These are phyloP conservation scores for Odocoileus hemionus DNA, from an alignment of 2,113 vertebrate genomes.

Conservation along the genomic window DNA sequence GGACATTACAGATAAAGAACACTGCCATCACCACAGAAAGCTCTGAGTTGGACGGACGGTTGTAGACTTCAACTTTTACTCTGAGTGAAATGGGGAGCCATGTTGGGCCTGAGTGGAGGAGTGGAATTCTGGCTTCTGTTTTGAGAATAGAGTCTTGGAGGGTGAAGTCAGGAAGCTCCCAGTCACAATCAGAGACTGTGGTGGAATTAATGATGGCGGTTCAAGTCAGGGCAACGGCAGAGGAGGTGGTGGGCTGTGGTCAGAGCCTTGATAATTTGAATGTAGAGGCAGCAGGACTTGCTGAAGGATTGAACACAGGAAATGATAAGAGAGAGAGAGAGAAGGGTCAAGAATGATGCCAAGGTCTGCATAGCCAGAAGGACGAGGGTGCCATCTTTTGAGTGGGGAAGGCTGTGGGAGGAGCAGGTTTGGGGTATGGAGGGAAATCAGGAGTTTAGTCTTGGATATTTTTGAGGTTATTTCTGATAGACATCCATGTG, in stretches of 20 bases:
- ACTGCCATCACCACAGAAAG: neutral
- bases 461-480: neutral
- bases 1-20: too few species aligned
- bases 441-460: neutral
- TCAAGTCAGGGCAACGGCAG: neutral
- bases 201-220: accelerated
- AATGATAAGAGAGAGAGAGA: neutral
- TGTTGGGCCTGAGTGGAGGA: neutral
- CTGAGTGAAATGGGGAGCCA: neutral
- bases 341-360: neutral
- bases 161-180: neutral
- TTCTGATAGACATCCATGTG: neutral
- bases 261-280: neutral
- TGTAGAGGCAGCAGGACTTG: neutral
- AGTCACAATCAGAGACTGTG: neutral
- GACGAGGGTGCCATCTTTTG: neutral
- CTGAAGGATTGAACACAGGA: accelerated
- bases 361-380: neutral
- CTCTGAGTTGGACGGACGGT: neutral
- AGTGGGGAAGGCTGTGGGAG: neutral
- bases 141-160: neutral
- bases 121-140: neutral
- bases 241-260: neutral
- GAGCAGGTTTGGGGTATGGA: neutral
- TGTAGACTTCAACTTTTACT: neutral